Percentiles rank a stretch among this genome's conserved stretches.
phyloP scores from a whole-genome alignment of 1,140 invertebrate genomes.

The Caenorhabditis remanei region DNA sequence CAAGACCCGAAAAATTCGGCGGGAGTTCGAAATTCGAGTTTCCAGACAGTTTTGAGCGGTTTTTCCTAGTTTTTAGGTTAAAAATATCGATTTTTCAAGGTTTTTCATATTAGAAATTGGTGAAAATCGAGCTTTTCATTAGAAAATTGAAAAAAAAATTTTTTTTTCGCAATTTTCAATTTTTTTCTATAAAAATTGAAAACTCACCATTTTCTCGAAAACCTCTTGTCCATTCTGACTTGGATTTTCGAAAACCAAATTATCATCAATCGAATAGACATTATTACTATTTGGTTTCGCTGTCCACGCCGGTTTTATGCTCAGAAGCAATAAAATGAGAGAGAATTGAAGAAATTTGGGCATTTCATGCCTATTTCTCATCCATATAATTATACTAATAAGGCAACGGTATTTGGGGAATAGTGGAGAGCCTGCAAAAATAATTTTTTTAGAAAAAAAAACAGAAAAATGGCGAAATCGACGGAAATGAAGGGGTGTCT shows the following conservation, averaged over 20 bases:
- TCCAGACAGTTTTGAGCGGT: too few relatives aligned
- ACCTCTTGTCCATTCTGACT: slow-evolving; percentile 37
- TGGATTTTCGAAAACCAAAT: slow-evolving; percentile 35
- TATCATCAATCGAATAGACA: slow-evolving; percentile 43
- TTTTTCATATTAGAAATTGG: neutral
- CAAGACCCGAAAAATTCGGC: too few relatives aligned
- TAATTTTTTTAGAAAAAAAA: neutral
- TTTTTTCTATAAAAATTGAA: neutral
- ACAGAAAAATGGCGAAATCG: neutral
- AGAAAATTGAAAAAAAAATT: neutral
- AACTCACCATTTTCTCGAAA: slow-evolving; percentile 40
- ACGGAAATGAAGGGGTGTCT: neutral
- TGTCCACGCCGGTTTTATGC: neutral
- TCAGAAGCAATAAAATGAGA: slow-evolving; percentile 16
- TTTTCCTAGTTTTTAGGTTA: neutral
- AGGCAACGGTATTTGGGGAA: neutral
- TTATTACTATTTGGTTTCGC: neutral
- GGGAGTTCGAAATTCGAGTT: too few relatives aligned
- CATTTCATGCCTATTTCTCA: slow-evolving; percentile 50
- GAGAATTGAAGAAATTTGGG: slow-evolving; percentile 30
- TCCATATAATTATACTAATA: neutral
- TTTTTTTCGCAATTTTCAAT: neutral
- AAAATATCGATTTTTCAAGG: neutral
- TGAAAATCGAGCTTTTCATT: neutral
- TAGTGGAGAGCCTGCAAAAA: neutral